Evolutionary conservation across 2,113 vertebrate species (phyloP).

Genomic region (Geococcyx californianus): DNA sequence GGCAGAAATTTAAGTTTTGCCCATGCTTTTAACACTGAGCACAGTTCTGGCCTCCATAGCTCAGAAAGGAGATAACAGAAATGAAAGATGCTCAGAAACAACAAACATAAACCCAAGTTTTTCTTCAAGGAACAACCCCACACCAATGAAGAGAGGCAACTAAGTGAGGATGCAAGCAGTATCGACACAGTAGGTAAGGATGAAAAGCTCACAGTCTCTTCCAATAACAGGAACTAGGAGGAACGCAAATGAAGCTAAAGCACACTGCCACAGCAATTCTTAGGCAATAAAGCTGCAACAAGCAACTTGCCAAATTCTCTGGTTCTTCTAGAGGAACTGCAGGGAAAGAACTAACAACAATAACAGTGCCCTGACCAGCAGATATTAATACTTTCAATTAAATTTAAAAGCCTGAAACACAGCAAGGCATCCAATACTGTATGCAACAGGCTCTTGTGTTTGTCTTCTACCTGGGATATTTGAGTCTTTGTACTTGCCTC

Average conservation of each 20-base stretch:
- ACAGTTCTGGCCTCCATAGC: background rate
- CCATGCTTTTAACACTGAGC: background rate
- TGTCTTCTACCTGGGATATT: background rate
- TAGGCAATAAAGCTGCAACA: background rate
- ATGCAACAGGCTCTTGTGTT: background rate
- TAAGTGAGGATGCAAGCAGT: background rate
- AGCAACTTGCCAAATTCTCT: background rate
- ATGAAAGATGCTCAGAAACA: background rate
- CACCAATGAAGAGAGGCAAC: background rate
- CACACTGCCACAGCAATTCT: background rate
- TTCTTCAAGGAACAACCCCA: background rate
- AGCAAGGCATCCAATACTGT: background rate
- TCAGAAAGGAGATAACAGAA: background rate
- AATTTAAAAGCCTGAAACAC: background rate
- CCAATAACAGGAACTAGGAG: background rate
- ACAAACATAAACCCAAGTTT: background rate
- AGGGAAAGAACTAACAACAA: background rate
- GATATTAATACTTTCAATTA: background rate
- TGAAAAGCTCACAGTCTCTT: background rate
- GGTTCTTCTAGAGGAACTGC: background rate
- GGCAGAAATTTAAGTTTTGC: background rate
- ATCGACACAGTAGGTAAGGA: background rate
- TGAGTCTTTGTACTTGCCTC: background rate
- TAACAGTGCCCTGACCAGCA: background rate
- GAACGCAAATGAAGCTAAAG: background rate